phyloP scores from a whole-genome alignment of 2,113 vertebrate genomes.

The Ginglymostoma cirratum region DNA sequence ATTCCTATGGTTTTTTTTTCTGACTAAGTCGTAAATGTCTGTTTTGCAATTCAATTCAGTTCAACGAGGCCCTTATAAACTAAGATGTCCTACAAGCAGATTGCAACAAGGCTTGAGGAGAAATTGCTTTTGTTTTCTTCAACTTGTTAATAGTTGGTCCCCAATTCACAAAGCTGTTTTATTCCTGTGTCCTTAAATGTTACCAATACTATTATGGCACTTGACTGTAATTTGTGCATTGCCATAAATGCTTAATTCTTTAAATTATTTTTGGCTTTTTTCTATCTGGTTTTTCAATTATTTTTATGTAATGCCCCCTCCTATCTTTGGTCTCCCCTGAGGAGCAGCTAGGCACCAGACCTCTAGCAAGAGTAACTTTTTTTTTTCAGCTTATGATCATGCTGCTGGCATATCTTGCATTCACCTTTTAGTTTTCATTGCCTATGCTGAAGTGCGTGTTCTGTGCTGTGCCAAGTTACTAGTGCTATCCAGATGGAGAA shows the following conservation, averaged over 20 bases:
- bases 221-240: not conserved
- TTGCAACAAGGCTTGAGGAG: not conserved
- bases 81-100: not conserved
- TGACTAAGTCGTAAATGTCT: not conserved
- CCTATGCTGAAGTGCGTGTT: not conserved
- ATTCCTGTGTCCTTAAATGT: conserved; percentile 22
- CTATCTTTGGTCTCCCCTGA: not conserved
- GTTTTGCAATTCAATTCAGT: not conserved
- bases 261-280: not conserved
- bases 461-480: not conserved
- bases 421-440: not conserved
- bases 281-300: not conserved
- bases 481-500: not conserved
- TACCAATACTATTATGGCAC: not conserved
- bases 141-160: not conserved
- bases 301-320: not conserved
- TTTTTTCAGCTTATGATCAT: not conserved
- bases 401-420: not conserved
- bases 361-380: not conserved
- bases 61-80: not conserved
- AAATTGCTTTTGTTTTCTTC: not conserved
- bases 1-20: not conserved
- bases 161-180: conserved; percentile 3
- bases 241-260: not conserved
- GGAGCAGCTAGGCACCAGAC: too few relatives aligned